phyloP scores from a whole-genome alignment of 2,797 vertebrate genomes.

The Hoplostethus mediterraneus region DNA sequence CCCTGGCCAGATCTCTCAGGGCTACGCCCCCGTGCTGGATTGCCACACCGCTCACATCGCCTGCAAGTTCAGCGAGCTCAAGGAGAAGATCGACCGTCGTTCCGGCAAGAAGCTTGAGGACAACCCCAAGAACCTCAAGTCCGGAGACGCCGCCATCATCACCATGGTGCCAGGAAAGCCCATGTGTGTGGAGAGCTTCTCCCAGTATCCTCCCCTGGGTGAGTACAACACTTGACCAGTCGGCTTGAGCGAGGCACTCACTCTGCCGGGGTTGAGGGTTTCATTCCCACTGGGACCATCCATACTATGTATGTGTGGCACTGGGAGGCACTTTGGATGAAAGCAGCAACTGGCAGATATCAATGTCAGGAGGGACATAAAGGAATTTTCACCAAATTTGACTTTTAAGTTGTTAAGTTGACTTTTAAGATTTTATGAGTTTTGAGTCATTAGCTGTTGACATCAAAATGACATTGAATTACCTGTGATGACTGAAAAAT shows the following conservation, averaged over 20 bases:
- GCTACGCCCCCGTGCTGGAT: slow-evolving; percentile 86
- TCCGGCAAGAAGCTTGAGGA: slow-evolving; percentile 88
- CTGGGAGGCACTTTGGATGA: background rate
- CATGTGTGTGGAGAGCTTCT: slow-evolving; percentile 87
- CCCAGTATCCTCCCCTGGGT: slow-evolving; percentile 84
- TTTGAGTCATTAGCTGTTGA: too few relatives aligned
- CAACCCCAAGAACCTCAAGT: slow-evolving; percentile 84
- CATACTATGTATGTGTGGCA: too few relatives aligned
- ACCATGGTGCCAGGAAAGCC: slow-evolving; percentile 83
- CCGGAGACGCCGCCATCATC: slow-evolving; percentile 83
- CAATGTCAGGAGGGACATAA: too few relatives aligned
- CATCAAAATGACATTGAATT: too few relatives aligned
- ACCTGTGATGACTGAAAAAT: too few relatives aligned
- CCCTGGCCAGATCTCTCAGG: slow-evolving; percentile 84
- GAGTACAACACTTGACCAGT: slow-evolving; percentile 44
- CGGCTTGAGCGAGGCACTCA: too few relatives aligned
- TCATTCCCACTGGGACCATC: too few relatives aligned
- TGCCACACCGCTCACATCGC: slow-evolving; percentile 88
- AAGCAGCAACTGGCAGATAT: too few relatives aligned
- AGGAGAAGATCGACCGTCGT: slow-evolving; percentile 83
- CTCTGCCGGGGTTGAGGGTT: too few relatives aligned
- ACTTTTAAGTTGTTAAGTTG: too few relatives aligned
- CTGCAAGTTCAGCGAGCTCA: slow-evolving; percentile 85
- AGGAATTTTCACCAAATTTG: too few relatives aligned
- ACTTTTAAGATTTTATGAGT: too few relatives aligned